Base-by-base conservation (phyloP, 2,113 vertebrate species). In the Thunnus thynnus region DNA sequence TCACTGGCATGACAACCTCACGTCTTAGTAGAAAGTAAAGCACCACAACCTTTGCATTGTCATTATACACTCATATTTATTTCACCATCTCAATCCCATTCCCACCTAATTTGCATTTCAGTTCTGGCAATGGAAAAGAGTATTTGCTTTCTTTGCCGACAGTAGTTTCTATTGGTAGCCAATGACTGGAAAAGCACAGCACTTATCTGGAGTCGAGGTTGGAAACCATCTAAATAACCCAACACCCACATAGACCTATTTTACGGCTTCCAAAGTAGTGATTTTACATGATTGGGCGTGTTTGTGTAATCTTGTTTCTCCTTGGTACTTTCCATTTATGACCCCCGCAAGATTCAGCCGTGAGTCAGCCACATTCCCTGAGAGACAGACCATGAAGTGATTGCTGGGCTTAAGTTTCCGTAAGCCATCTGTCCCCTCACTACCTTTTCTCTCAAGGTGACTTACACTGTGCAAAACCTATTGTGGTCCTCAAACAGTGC, bases 241-340 rank as follows among this genome's bases (percentile, higher is more conserved):
- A 51, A 92, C 87, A 88, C 86, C 90, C 89, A 93, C 84, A 32
- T 60, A 65, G 81, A 72, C 56, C 76, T 54, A 50, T 89, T 93
- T 93, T 88, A 91, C 50, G 50, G 81, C 72, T 80, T 91, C 87
- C 85, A 51, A 51, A 67, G 62, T 66, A 41, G 44, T 88, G 58
- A 86, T 87, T 92, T 92, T 87, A 91, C 67, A 76, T 83, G 79
- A 84, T 79, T 70, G 86, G 86, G 74, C 22, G 50, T 94, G 91
- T 94, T 94, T 94, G 82, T 89, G 79, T 93, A 91, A 91, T 91
- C 89, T 93, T 88, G 84, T 55, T 91, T 91, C 86, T 92, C 92
- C 86, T 90, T 90, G 86, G 91, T 91, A 91, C 89, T 89, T 94
- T 94, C 86, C 87, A 14, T 93, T 91, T 76, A 92, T 77, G 85